Evolutionary conservation across 1,140 invertebrate genomes (phyloP).

Genomic region (Drosophila sulfurigaster): DNA sequence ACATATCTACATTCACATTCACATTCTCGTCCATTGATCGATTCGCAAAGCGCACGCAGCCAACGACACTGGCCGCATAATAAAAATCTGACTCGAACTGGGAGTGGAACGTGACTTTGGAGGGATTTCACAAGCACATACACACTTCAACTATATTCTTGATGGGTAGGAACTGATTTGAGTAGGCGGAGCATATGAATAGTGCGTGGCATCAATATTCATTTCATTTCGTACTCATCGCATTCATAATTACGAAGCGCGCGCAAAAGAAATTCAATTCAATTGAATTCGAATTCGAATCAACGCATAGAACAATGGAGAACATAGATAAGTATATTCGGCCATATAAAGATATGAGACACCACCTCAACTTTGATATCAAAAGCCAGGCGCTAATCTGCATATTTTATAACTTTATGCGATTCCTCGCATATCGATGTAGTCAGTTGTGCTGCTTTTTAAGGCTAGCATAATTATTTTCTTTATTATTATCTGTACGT

Average conservation of each 20-base stretch:
- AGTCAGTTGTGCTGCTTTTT: conserved; percentile 46
- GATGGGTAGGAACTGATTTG: conserved; percentile 33
- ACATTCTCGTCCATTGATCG: conserved; percentile 64
- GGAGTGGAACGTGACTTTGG: conserved; percentile 68
- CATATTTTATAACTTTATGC: conserved; percentile 21
- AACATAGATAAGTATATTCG: conserved; percentile 3
- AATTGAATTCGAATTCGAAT: conserved; percentile 13
- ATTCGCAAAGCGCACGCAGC: conserved; percentile 66
- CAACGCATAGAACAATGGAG: conserved; percentile 20
- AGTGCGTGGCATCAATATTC: conserved; percentile 78
- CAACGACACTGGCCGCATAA: conserved; percentile 59
- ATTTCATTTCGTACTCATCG: conserved; percentile 40
- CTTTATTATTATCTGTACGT: conserved; percentile 64
- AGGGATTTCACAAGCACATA: conserved; percentile 13
- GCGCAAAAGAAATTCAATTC: conserved; percentile 50
- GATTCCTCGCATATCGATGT: conserved; percentile 11
- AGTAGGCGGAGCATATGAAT: conserved; percentile 35
- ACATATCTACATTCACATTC: background rate
- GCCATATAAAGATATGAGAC: background rate
- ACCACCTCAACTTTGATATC: conserved; percentile 16
- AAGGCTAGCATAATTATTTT: conserved; percentile 70
- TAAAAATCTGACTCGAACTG: conserved; percentile 39
- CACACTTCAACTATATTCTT: conserved; percentile 23
- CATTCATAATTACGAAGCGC: conserved; percentile 60
- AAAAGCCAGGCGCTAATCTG: conserved; percentile 18